Conservation (phyloP, 2,797 vertebrate species). For the Pipistrellus nathusii region DNA sequence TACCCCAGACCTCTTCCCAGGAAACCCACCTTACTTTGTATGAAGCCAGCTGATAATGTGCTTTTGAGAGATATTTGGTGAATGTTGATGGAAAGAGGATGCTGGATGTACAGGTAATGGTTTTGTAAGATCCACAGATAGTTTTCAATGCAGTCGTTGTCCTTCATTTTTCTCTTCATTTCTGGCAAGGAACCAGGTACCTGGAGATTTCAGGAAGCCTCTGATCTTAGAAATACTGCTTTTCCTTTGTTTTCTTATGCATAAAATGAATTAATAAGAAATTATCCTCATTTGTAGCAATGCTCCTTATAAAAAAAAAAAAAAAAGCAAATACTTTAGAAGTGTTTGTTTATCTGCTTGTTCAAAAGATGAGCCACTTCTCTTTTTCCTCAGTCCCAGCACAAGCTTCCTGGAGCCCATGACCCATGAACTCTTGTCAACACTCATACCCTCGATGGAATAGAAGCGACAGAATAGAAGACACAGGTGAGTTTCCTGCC, state of each 20-base stretch:
- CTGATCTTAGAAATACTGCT: constrained; percentile 25
- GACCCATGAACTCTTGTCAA: constrained; percentile 65
- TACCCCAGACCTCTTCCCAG: background rate
- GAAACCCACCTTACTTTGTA: background rate
- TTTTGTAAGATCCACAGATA: background rate
- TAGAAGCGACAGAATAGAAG: constrained; percentile 37
- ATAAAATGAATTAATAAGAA: constrained; percentile 60
- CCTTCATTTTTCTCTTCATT: background rate
- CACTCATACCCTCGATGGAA: background rate
- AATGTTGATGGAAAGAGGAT: background rate
- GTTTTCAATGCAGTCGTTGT: background rate
- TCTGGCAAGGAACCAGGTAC: constrained; percentile 8
- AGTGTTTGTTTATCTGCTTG: constrained; percentile 62
- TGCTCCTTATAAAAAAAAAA: constrained; percentile 26
- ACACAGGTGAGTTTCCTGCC: constrained; percentile 62
- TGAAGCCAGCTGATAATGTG: background rate
- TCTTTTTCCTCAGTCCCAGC: constrained; percentile 55
- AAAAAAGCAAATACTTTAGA: constrained; percentile 39
- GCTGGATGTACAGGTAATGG: background rate
- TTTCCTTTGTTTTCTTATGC: constrained; percentile 53
- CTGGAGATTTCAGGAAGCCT: background rate
- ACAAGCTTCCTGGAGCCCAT: constrained; percentile 50
- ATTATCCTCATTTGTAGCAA: background rate
- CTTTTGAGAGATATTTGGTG: constrained; percentile 13
- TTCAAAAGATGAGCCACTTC: constrained; percentile 53